phyloP scores from a whole-genome alignment of 2,797 vertebrate genomes.

The Acipenser ruthenus region DNA sequence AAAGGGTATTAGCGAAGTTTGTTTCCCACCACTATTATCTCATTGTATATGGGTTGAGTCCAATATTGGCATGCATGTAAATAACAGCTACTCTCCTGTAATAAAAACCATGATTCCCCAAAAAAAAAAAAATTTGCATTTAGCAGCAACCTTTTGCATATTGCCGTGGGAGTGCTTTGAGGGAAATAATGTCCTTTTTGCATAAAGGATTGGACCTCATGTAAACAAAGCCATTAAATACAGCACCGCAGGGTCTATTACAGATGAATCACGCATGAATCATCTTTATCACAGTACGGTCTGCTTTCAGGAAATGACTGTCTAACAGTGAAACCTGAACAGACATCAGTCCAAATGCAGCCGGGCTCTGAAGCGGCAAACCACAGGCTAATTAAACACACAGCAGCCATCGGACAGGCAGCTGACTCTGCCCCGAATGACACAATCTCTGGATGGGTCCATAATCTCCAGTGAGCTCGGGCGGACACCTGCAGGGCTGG shows the following conservation, averaged over 20 bases:
- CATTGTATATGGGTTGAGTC: no score
- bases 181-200: no score
- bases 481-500: no score
- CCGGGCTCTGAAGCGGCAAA: neutral
- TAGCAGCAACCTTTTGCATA: no score
- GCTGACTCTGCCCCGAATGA: neutral
- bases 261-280: constrained; percentile 12
- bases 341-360: neutral
- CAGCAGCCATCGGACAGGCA: neutral
- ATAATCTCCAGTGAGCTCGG: no score
- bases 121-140: no score
- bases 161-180: no score
- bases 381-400: neutral
- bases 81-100: no score
- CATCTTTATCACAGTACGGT: neutral
- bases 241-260: neutral
- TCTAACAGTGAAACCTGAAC: neutral
- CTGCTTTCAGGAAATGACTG: constrained; percentile 16
- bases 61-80: no score
- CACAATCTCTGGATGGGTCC: neutral
- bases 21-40: no score
- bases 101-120: no score
- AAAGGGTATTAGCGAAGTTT: no score
- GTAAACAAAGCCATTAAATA: neutral
- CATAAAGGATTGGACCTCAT: neutral